phyloP scores from a whole-genome alignment of 2,113 vertebrate genomes.

The Oreochromis aureus region DNA sequence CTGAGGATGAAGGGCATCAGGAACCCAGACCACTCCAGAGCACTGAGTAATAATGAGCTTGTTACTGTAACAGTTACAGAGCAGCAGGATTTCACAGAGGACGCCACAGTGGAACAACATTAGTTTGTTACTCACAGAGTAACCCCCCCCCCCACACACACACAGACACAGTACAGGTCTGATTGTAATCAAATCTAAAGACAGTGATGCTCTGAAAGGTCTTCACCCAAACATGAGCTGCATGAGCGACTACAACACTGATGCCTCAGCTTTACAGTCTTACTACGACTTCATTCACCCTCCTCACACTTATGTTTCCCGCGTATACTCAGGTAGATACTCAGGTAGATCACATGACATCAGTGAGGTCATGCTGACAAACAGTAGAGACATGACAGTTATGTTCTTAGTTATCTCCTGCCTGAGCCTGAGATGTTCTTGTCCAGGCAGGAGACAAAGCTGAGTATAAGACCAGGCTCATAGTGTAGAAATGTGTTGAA shows the following conservation, averaged over 20 bases:
- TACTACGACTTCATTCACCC: background rate
- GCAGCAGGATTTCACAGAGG: background rate
- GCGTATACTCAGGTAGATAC: background rate
- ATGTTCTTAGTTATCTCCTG: background rate
- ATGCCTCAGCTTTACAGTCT: background rate
- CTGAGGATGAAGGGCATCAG: slow-evolving; percentile 96
- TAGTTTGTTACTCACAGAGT: background rate
- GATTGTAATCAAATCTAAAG: background rate
- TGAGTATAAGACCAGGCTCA: background rate
- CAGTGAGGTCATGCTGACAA: background rate
- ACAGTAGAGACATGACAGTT: background rate
- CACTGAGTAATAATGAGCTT: slow-evolving; percentile 76
- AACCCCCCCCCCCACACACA: background rate
- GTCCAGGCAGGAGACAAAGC: background rate
- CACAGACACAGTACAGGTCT: background rate
- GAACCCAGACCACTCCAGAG: slow-evolving; percentile 97
- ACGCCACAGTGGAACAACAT: background rate
- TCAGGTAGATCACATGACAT: background rate
- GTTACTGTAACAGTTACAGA: background rate
- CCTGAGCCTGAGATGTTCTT: background rate
- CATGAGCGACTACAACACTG: background rate
- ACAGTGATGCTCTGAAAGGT: background rate
- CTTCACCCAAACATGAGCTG: background rate
- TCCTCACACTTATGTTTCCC: background rate
- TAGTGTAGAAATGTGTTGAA: background rate